Evolutionary conservation across 2,888 invertebrate genomes (phyloP).

Genomic region (Adineta ricciae): DNA sequence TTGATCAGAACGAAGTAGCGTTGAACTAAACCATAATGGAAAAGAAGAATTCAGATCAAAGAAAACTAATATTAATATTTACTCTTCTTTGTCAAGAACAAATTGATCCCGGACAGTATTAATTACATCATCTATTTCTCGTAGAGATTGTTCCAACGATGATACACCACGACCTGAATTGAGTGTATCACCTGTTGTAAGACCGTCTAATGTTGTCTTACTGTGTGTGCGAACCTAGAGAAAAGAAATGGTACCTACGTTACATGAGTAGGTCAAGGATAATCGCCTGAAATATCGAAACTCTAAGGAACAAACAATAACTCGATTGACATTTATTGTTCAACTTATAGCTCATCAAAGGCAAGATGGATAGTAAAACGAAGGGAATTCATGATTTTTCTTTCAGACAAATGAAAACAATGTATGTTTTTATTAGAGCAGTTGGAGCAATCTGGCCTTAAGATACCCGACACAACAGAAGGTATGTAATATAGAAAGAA

Average conservation of each 20-base stretch:
- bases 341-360: not conserved
- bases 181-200: not conserved
- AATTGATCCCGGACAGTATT: not conserved
- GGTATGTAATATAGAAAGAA: not conserved
- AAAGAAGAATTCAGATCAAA: not conserved
- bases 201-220: not conserved
- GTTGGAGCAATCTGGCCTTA: not conserved
- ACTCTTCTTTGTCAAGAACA: not conserved
- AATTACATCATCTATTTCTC: not conserved
- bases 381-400: not conserved
- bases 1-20: not conserved
- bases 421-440: not conserved
- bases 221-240: not conserved
- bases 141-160: not conserved
- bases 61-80: not conserved
- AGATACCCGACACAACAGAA: not conserved
- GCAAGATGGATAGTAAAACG: not conserved
- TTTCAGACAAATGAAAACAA: not conserved
- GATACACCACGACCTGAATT: not conserved
- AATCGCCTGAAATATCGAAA: constrained; percentile 4
- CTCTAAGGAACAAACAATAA: constrained; percentile 25
- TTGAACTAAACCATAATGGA: not conserved
- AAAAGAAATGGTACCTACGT: not conserved
- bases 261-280: not conserved
- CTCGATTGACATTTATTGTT: not conserved